Evolutionary conservation across 2,888 invertebrate genomes (phyloP), one percentile per base, ranked within the genome.

Genomic region (Microctonus brassicae): DNA sequence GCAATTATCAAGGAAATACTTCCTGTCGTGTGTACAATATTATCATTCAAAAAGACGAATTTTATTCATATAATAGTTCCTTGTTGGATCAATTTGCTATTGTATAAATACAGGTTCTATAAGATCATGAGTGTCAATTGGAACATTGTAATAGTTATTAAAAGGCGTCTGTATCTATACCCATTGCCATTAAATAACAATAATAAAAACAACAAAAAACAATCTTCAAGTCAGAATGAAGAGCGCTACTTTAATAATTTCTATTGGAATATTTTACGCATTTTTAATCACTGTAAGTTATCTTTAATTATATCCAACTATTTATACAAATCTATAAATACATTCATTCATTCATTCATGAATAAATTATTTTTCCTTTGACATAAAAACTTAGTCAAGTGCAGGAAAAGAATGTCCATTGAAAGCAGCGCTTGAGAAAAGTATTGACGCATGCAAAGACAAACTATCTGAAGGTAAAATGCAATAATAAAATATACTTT

Each of bases 391-490:
- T n/a, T n/a, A 74, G 72, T 55, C 61, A 6, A 65, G 58, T 29
- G 64, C 34, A 4, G 68, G 63, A 3, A 42, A 69, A 17, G 53
- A 70, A 1, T 76, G 76, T 66, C 75, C 73, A 13, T 11, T 76
- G 9, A 63, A 10, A 10, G 53, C 34, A 26, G 69, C 64, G 11
- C 20, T 76, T 11, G 53, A 73, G 33, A 26, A 63, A 36, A 24
- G 63, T 11, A 20, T 73, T 11, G 71, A 74, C 0, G 34, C 33
- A 3, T 76, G 76, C 60, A 60, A 55, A n/a, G 74, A 73, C 9
- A 62, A 74, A 11, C 63, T 75, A 42, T 64, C 70, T 20, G 75
- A 74, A 24, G 76, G 76, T 75, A 33, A 73, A 22, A 47, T 7
- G n/a, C 11, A 67, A 67, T 6, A 9, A 11, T 11, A 20, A 61